Evolutionary conservation across 2,113 vertebrate genomes (phyloP).

Genomic region (Pampusana beccarii): DNA sequence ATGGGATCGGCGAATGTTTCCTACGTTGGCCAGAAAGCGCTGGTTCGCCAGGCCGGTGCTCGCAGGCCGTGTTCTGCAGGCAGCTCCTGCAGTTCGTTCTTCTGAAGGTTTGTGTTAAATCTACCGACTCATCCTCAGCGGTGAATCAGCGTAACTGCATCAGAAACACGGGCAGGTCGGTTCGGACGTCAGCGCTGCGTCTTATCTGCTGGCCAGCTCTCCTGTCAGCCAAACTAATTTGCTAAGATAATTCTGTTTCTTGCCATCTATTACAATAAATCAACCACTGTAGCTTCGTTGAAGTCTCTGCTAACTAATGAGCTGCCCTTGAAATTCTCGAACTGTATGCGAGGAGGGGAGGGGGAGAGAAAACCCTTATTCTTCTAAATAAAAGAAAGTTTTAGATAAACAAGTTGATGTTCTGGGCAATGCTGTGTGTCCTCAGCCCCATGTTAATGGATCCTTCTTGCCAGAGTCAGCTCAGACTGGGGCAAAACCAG

Average conservation of each 20-base stretch:
- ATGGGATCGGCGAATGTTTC: not conserved
- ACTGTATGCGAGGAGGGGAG: not conserved
- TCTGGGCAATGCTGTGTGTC: not conserved
- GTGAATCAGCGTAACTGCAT: not conserved
- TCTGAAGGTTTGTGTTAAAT: not conserved
- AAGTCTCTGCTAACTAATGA: conserved; percentile 19
- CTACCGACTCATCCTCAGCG: not conserved
- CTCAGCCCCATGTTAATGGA: not conserved
- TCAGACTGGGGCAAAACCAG: not conserved
- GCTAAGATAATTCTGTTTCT: conserved; percentile 52
- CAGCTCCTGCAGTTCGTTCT: not conserved
- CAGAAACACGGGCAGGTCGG: not conserved
- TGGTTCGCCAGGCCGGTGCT: not conserved
- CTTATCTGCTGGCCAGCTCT: conserved; percentile 44
- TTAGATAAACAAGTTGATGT: not conserved
- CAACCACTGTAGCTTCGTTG: conserved; percentile 4
- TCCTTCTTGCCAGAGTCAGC: not conserved
- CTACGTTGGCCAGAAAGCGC: not conserved
- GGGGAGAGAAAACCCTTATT: not conserved
- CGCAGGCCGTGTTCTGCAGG: fast-evolving
- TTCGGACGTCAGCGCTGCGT: not conserved
- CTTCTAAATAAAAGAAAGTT: not conserved
- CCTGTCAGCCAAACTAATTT: conserved; percentile 49
- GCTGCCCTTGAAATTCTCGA: conserved; percentile 30
- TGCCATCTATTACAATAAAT: conserved; percentile 53